Evolutionary conservation across 1,140 invertebrate genomes (phyloP), one percentile per base, ranked within the genome.

Genomic region (Temnothorax longispinosus): DNA sequence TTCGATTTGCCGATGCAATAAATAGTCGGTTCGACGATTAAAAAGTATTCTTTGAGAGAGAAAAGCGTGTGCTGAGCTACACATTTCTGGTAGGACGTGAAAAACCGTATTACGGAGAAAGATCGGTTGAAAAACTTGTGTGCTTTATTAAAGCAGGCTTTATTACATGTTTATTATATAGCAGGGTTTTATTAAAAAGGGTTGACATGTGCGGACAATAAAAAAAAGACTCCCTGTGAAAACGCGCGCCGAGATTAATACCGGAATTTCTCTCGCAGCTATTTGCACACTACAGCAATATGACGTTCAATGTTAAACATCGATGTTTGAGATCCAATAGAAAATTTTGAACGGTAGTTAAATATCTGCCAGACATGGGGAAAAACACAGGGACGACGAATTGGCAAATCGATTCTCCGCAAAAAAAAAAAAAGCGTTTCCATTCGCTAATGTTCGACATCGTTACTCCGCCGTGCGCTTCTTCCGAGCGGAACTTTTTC

Each of bases 221-320:
- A 78, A 50, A 65, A 50, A 77, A 78, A 44, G 47, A 13, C 27
- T 27, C 10, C 10, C 44, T 54, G 21, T 52, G 54, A 69, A 67
- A 81, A 71, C 21, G 44, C 21, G n/a, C 13, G n/a, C 64, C 32
- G 35, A 52, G 47, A 81, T 81, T 69, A 54, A 81, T 81, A 80
- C 44, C 47, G 44, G 35, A 52, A 78, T 50, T 65, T 65, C 38
- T 78, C 58, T 65, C 76, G 21, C 76, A 78, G 58, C 76, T 81
- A 81, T 81, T 81, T 81, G 77, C 47, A 11, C 64, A 3, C 47
- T 47, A 35, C 44, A 32, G 38, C 76, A 65, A 90, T 92, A 88
- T 91, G 80, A 74, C 88, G 41, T 86, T 85, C 71, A 27, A 85
- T 88, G 89, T 89, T 89, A 87, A 89, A 88, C 87, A 85, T 80